Evolutionary conservation across 2,888 invertebrate genomes (phyloP).

Genomic region (Lasioglossum marginatum): DNA sequence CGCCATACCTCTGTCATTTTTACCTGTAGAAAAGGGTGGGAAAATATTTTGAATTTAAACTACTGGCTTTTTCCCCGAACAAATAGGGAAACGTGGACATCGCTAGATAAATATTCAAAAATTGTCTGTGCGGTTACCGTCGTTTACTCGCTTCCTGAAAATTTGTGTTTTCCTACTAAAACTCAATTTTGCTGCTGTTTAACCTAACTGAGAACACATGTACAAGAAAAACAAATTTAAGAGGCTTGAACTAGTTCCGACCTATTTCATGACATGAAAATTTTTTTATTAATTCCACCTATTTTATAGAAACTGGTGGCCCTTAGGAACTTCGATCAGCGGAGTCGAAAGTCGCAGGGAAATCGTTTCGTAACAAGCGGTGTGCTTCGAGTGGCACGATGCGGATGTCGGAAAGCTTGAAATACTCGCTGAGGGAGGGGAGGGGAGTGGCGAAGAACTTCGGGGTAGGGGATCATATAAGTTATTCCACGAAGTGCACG

Average conservation of each 20-base stretch:
- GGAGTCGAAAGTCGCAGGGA: not conserved
- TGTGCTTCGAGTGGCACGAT: not conserved
- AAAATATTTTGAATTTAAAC: not conserved
- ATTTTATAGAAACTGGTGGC: no score
- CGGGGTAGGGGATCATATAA: conserved; percentile 16
- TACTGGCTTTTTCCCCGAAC: not conserved
- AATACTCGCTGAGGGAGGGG: not conserved
- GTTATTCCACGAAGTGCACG: conserved; percentile 25
- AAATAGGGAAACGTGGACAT: not conserved
- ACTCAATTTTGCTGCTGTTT: not conserved
- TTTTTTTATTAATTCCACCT: not conserved
- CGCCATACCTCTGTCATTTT: not conserved
- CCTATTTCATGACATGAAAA: not conserved
- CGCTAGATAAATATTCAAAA: not conserved
- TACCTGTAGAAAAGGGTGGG: not conserved
- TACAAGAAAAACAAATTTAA: not conserved
- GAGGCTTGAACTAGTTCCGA: not conserved
- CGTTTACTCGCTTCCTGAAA: not conserved
- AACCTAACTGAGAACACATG: not conserved
- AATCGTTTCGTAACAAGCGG: not conserved
- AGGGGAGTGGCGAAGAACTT: not conserved
- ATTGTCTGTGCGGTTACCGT: not conserved
- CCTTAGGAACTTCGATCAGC: no score
- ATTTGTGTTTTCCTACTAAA: not conserved
- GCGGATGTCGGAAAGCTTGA: not conserved